Base-by-base conservation (phyloP, 2,888 invertebrate species). In the Girardia tigrina region DNA sequence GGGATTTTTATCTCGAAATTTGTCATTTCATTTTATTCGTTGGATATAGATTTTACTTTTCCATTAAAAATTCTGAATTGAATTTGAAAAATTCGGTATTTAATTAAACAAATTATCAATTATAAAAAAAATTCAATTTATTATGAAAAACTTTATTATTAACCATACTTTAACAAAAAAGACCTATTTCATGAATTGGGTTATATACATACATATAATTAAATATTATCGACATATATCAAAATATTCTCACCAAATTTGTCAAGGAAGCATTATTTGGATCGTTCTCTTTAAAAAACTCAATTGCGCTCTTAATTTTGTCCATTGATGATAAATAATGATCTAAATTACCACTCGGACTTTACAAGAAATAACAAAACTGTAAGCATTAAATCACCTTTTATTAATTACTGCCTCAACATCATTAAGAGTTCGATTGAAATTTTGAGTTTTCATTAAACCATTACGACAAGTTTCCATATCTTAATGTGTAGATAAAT, bases 251-350 rank as follows among this genome's bases (percentile, higher is more conserved):
- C 36, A 72, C 73, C 29, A 72, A 26, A 56, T 36, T 29, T 42
- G 73, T 16, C 23, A 29, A 8, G 12, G 28, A 29, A 4, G 36
- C 73, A 72, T 72, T 29, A 72, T 72, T 36, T 42, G 73, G 73
- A 72, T 72, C 36, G 20, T 26, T 29, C 8, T 72, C 73, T n/a
- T 72, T 29, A n/a, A 72, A 72, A 36, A 29, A 72, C 2, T 27
- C 36, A 6, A 72, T 29, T 6, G 73, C 73, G 20, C 20, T 36
- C 36, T 26, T 72, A 27, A 72, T 36, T 26, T 36, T 29, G n/a
- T 72, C 73, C 73, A 72, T 72, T 6, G 73, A 29, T 27, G 73
- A 6, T n/a, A 72, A 29, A 72, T 72, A 72, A 20, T 72, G 28
- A 14, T 72, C 73, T 29, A 72, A n/a, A 16, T 29, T 72, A 4